Base-by-base conservation (phyloP, 2,888 invertebrate species). In the Drosophila koepferae region DNA sequence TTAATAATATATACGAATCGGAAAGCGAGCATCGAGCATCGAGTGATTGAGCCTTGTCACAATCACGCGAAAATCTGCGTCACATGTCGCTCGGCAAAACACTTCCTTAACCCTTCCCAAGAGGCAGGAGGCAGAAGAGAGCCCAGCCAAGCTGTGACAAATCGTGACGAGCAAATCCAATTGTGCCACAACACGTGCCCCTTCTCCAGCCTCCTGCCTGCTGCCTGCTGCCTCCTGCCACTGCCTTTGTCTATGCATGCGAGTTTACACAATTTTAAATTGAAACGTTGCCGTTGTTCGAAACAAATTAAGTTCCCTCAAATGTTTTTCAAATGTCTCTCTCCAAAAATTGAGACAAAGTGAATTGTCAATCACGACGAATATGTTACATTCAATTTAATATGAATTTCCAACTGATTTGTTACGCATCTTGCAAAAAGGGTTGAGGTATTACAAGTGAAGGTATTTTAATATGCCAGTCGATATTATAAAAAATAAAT, bases 341-440 rank as follows among this genome's bases (percentile, higher is more conserved):
- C 73, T 62, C 51, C 59, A 77, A 79, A 80, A 80, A 81, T 74
- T 77, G 80, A 78, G 71, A 84, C 84, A 82, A 85, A 90, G 77
- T 91, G 91, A 84, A 81, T 86, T 86, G 82, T 85, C 91, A 90
- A 90, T 90, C 90, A 87, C 77, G 62, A 61, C 62, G 63, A 67
- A 65, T 70, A 63, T 77, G 77, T 63, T 54, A 63, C 63, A 74
- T 74, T 77, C 46, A 56, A 68, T 70, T 65, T 72, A 56, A 67
- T 59, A 44, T 53, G 28, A 53, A 43, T 59, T 63, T 77, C 49
- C 61, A 64, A 69, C 59, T 55, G 63, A 88, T 86, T 89, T 53
- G 90, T 46, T 58, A 74, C 77, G 88, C 76, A 72, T 66, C 58
- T 63, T 49, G 49, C 23, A 14, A 54, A 60, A 62, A 64, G 41